Conservation (phyloP, 1,140 invertebrate species). For the Aporrectodea caliginosa region DNA sequence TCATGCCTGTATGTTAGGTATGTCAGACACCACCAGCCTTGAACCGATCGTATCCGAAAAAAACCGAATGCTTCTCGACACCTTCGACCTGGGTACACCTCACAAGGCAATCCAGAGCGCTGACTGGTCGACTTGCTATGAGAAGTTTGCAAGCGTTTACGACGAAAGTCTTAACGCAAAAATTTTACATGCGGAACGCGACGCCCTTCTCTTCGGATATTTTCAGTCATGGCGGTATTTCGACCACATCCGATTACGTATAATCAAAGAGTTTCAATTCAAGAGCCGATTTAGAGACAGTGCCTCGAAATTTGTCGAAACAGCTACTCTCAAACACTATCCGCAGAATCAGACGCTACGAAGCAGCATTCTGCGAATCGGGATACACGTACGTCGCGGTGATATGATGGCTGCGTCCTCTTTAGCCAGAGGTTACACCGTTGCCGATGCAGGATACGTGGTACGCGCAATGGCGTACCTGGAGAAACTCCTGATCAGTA, state of each 20-base stretch:
- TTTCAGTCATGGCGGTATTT: slow-evolving; percentile 29
- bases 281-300: background rate
- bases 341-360: background rate
- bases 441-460: background rate
- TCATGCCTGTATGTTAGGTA: background rate
- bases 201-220: slow-evolving; percentile 16
- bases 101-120: background rate
- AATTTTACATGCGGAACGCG: background rate
- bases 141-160: background rate
- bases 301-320: background rate
- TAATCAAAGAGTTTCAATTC: slow-evolving; percentile 6
- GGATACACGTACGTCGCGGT: slow-evolving; percentile 14
- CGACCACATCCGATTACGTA: background rate
- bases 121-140: background rate
- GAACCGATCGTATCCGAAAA: background rate
- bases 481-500: background rate
- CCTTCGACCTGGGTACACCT: background rate
- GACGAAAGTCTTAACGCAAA: background rate
- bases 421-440: background rate
- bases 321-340: background rate
- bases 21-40: background rate
- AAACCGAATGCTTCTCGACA: background rate
- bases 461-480: background rate
- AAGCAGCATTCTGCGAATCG: background rate
- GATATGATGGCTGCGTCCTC: background rate